Base-by-base conservation (phyloP, 1,140 invertebrate species). In the Drosophila pruinosa region DNA sequence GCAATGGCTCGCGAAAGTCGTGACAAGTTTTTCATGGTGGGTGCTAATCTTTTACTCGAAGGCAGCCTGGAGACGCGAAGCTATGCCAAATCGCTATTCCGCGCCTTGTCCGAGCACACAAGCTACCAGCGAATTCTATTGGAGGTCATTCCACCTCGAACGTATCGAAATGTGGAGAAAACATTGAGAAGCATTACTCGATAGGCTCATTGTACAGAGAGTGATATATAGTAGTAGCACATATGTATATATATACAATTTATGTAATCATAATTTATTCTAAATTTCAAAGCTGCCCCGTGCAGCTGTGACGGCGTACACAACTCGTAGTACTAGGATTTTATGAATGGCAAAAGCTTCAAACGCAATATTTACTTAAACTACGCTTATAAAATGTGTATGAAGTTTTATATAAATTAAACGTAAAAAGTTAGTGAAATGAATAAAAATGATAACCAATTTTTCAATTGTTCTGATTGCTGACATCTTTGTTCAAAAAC, bases 41-140 rank as follows among this genome's bases (percentile, higher is more conserved):
- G 95, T 2, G 96, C 97, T 0, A 96, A 96, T 78, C 94, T 98
- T 62, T 91, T 98, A 0, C 95, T 95, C 4, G 98, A 99, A 90
- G 96, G 96, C 8, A 97, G 95, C 89, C 93, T 97, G 14, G 96
- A 98, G 70, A 96, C 97, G 0, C 95, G 98, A 93, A 93, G 90
- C 91, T 94, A 93, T 90, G 95, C 95, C 1, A 93, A 95, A 36
- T 93, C 93, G 52, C 92, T 96, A 10, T 94, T 95, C 69, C 92
- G 93, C 7, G 88, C 92, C 0, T 89, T 96, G 6, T 93, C 95
- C 56, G 91, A 93, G 6, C 94, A 96, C 89, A 78, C 90, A 1
- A 92, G 93, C 12, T 96, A 96, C 86, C 93, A 94, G 54, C 93
- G 93, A 53, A 91, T 94, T 74, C 86, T 96, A 2, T 92, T 93